A percentile compares a stretch with the other conserved stretches of the same genome.
Evolutionary conservation across 2,797 vertebrate genomes (phyloP).

Genomic region (Phrynocephalus forsythii): DNA sequence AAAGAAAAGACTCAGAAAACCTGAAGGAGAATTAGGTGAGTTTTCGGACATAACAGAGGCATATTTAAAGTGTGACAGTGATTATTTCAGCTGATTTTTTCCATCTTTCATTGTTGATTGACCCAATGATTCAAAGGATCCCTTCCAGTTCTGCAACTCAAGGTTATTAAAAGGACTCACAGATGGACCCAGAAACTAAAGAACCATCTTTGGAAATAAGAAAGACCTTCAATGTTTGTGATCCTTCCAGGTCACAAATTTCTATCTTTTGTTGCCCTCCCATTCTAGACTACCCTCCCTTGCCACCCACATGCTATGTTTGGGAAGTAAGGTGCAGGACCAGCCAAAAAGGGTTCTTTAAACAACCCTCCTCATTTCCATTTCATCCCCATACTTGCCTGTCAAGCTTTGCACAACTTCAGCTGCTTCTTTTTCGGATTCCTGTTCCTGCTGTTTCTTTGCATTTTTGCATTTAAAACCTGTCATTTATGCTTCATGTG

Average conservation of each 20-base stretch:
- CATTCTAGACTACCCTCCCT: neutral
- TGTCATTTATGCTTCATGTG: slow-evolving; percentile 14
- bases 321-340: neutral
- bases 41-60: neutral
- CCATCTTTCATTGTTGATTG: too few species aligned
- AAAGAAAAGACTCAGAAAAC: too few species aligned
- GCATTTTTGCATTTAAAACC: neutral
- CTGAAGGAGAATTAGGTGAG: neutral
- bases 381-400: neutral
- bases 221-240: neutral
- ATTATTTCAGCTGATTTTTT: too few species aligned
- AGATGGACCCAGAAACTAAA: neutral
- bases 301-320: neutral
- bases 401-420: neutral
- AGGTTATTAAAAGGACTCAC: neutral
- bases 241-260: neutral
- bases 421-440: neutral
- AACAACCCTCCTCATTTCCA: neutral
- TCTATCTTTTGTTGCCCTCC: neutral
- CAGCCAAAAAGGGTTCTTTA: neutral
- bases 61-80: neutral
- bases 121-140: too few species aligned
- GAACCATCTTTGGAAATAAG: neutral
- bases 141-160: too few species aligned
- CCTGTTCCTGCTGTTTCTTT: neutral